Evolutionary conservation across 2,888 invertebrate genomes (phyloP).

Genomic region (Drosophila aldrichi): DNA sequence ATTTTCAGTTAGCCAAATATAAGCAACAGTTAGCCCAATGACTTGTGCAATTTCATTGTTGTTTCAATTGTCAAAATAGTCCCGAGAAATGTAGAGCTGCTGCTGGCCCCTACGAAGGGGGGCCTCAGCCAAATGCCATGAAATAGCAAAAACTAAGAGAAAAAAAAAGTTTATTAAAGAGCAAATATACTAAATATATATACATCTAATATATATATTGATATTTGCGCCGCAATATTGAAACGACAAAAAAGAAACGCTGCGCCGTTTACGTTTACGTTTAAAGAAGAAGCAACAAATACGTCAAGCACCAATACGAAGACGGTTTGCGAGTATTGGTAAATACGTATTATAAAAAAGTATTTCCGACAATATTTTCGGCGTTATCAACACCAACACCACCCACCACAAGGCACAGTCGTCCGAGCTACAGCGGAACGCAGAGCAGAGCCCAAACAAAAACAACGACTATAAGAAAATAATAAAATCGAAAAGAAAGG

Average conservation of each 20-base stretch:
- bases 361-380: slow-evolving; percentile 49
- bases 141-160: slow-evolving; percentile 31
- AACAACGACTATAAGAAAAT: slow-evolving; percentile 20
- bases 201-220: slow-evolving; percentile 27
- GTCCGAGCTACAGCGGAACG: slow-evolving; percentile 27
- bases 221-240: slow-evolving; percentile 62
- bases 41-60: slow-evolving; percentile 49
- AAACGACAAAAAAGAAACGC: slow-evolving; percentile 43
- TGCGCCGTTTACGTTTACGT: slow-evolving; percentile 42
- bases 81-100: slow-evolving; percentile 68
- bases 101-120: slow-evolving; percentile 65
- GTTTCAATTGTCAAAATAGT: slow-evolving; percentile 56
- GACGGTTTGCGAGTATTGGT: slow-evolving; percentile 45
- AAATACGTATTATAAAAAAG: slow-evolving; percentile 33
- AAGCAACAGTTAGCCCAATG: slow-evolving; percentile 52
- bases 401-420: slow-evolving; percentile 45
- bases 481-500: slow-evolving; percentile 21
- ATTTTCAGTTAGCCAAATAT: slow-evolving; percentile 48
- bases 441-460: slow-evolving; percentile 25
- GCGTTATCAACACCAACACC: slow-evolving; percentile 62
- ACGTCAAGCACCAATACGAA: slow-evolving; percentile 58
- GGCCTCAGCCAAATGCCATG: slow-evolving; percentile 65
- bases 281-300: slow-evolving; percentile 59
- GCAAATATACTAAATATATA: slow-evolving; percentile 27
- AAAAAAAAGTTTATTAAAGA: slow-evolving; percentile 10